A percentile compares a stretch with the other conserved stretches of the same genome.
These are phyloP conservation scores for Eupsilia transversa DNA, from an alignment of 2,888 invertebrate genomes.

Conservation along the genomic window DNA sequence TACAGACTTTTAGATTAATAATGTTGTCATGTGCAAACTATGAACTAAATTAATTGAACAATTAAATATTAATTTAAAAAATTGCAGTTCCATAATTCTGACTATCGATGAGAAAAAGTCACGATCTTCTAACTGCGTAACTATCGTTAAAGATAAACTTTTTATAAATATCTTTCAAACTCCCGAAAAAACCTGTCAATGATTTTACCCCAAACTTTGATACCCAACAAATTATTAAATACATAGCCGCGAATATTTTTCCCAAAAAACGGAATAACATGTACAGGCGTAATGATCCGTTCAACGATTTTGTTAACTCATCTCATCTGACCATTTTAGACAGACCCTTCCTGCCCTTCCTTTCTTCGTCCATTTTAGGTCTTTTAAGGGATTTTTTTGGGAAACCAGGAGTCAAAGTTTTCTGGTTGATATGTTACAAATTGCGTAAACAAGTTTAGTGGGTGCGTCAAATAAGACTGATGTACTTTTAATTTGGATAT, in stretches of 20 bases:
- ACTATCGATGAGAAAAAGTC: neutral
- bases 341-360: constrained; percentile 59
- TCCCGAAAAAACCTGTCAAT: constrained; percentile 46
- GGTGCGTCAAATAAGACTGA: constrained; percentile 78
- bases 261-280: constrained; percentile 75
- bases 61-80: neutral
- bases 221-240: constrained; percentile 60
- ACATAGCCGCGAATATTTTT: constrained; percentile 71
- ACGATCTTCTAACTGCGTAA: no score
- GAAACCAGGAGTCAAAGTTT: constrained; percentile 47
- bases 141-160: constrained; percentile 17
- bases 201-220: constrained; percentile 35
- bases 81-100: neutral
- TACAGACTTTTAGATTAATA: neutral
- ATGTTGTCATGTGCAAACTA: neutral
- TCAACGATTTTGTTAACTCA: constrained; percentile 82
- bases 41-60: neutral
- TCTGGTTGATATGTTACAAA: constrained; percentile 72
- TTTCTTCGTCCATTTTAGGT: neutral
- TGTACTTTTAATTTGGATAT: constrained; percentile 76
- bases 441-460: constrained; percentile 81
- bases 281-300: constrained; percentile 82
- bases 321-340: constrained; percentile 66
- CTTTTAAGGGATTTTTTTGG: neutral
- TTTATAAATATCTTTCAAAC: neutral